Percentiles rank a stretch among this genome's conserved stretches.
Conservation (phyloP, 2,888 invertebrate genomes). For the Belgica antarctica region DNA sequence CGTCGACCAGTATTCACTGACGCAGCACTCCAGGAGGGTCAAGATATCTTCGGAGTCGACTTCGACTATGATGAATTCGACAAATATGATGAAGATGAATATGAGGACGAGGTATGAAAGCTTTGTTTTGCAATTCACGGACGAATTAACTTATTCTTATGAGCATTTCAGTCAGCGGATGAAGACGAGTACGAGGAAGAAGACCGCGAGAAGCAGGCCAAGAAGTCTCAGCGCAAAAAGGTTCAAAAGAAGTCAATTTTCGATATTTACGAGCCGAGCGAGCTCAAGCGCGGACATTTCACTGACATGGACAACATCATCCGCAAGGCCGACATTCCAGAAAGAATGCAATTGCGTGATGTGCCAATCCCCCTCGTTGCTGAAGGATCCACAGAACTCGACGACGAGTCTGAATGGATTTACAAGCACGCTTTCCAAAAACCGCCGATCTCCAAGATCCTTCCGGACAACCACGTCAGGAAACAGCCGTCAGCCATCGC, state of each 20-base stretch:
- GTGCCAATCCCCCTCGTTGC: constrained; percentile 80
- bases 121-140: no score
- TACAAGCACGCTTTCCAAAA: constrained; percentile 90
- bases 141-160: no score
- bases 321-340: constrained; percentile 83
- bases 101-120: constrained; percentile 82
- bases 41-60: constrained; percentile 99
- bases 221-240: constrained; percentile 73
- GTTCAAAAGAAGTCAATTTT: constrained; percentile 82
- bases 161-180: constrained; percentile 68
- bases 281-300: constrained; percentile 92
- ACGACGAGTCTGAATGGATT: constrained; percentile 97
- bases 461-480: constrained; percentile 54
- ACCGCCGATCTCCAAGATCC: constrained; percentile 77
- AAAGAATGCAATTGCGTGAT: constrained; percentile 87
- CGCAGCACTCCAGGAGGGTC: constrained; percentile 94
- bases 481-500: constrained; percentile 71
- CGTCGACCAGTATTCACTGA: constrained; percentile 80
- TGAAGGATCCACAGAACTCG: constrained; percentile 82
- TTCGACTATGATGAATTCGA: constrained; percentile 92
- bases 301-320: constrained; percentile 91
- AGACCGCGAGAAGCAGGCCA: constrained; percentile 63
- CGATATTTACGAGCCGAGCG: constrained; percentile 95
- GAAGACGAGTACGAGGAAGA: constrained; percentile 78
- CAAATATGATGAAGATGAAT: constrained; percentile 82